phyloP scores from a whole-genome alignment of 2,113 vertebrate genomes.

The Aegotheles bennettii region DNA sequence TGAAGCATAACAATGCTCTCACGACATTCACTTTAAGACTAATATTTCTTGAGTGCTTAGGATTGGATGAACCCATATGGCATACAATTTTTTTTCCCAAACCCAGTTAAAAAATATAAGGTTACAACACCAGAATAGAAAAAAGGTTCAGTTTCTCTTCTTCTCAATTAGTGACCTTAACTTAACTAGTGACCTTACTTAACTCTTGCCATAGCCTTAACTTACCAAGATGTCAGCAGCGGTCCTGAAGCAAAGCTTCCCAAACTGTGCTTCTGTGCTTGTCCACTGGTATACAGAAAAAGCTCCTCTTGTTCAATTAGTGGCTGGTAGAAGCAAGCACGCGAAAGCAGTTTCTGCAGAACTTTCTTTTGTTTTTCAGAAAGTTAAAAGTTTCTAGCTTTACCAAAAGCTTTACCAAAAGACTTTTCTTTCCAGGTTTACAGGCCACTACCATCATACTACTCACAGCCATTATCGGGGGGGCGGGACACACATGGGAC shows the following conservation, averaged over 20 bases:
- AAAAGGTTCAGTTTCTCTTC: background rate
- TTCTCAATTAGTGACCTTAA: background rate
- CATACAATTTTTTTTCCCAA: background rate
- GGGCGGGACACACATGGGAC: too few relatives aligned
- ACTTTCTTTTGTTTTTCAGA: background rate
- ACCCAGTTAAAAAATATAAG: background rate
- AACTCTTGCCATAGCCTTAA: background rate
- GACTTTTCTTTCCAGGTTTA: background rate
- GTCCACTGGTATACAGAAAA: rapidly evolving
- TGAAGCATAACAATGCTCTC: background rate
- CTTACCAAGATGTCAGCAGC: background rate
- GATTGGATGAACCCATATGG: background rate
- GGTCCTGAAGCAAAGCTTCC: background rate
- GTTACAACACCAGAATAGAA: background rate
- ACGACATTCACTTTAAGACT: background rate
- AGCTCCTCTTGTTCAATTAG: background rate
- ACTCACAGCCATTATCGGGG: background rate
- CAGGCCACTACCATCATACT: rapidly evolving
- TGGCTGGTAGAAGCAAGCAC: background rate
- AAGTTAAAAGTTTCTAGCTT: background rate
- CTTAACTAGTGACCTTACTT: background rate
- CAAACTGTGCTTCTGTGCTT: background rate
- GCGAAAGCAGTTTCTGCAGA: background rate
- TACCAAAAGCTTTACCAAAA: background rate
- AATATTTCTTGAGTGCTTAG: background rate